Conservation (phyloP, 2,113 vertebrate species). For the Microcebus griseorufus region DNA sequence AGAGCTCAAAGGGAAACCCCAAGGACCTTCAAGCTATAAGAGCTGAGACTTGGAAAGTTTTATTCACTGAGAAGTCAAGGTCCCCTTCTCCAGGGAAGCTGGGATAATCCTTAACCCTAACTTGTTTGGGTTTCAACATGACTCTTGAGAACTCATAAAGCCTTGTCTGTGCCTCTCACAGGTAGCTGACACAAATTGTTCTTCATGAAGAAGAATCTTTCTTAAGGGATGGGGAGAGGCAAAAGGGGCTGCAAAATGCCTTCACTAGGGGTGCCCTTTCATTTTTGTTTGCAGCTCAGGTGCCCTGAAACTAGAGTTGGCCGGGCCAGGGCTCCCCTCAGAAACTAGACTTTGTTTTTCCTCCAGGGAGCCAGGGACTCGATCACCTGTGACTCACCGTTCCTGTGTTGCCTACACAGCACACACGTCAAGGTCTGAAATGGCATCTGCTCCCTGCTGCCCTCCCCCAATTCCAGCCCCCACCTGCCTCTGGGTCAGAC, state of each 20-base stretch:
- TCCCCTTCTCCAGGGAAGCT: neutral
- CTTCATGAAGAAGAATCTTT: neutral
- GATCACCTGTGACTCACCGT: conserved; percentile 71
- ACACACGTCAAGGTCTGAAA: conserved; percentile 62
- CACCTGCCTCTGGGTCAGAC: conserved; percentile 19
- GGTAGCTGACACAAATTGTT: neutral
- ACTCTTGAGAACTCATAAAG: conserved; percentile 17
- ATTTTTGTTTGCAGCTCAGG: neutral
- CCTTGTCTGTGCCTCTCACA: neutral
- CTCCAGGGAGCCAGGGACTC: conserved; percentile 52
- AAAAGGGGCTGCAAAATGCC: neutral
- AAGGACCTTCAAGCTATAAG: neutral
- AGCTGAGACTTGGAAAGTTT: neutral
- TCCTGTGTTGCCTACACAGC: conserved; percentile 70
- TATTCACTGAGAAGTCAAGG: neutral
- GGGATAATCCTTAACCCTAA: neutral
- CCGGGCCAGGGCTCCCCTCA: neutral
- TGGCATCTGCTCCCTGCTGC: conserved; percentile 1
- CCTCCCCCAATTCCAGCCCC: neutral
- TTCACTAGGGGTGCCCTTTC: neutral
- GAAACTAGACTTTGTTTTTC: conserved; percentile 65
- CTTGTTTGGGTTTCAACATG: neutral
- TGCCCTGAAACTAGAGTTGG: conserved; percentile 34
- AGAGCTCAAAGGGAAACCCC: neutral
- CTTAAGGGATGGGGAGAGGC: neutral